These are phyloP conservation scores for Aproaerema taeniolella DNA, from an alignment of 2,888 invertebrate genomes.

Conservation along the genomic window DNA sequence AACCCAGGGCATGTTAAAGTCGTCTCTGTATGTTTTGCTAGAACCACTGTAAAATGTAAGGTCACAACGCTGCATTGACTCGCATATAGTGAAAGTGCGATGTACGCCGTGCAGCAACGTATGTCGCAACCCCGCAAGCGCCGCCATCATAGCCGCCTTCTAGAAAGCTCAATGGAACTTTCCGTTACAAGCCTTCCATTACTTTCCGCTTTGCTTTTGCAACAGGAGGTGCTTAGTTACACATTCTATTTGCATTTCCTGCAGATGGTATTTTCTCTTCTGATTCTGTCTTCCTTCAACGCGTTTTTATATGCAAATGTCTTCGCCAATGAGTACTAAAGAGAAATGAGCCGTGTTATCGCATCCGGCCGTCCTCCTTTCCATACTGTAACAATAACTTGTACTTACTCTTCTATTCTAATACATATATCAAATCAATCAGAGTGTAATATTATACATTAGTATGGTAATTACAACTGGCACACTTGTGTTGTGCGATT, in stretches of 20 bases:
- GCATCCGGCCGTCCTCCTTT: constrained; percentile 2
- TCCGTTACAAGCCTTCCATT: constrained; percentile 33
- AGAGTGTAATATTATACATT: constrained; percentile 21
- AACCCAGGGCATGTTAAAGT: constrained; percentile 7
- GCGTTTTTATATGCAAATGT: too few species aligned
- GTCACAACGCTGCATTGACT: constrained; percentile 29
- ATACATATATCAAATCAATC: too few species aligned
- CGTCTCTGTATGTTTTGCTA: constrained; percentile 18
- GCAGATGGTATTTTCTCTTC: constrained; percentile 10
- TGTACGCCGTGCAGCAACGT: constrained; percentile 24
- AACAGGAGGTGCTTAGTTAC: constrained; percentile 15
- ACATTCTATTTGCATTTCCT: constrained; percentile 16
- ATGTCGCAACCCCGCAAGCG: constrained; percentile 50
- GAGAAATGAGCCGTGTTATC: constrained; percentile 1
- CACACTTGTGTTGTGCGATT: constrained; percentile 31
- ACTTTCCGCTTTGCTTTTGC: constrained; percentile 34
- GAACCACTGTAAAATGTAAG: constrained; percentile 34
- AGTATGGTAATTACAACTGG: constrained; percentile 33
- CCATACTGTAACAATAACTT: not conserved
- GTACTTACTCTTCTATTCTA: too few species aligned
- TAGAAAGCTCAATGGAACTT: constrained; percentile 64
- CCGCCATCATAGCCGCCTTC: constrained; percentile 21
- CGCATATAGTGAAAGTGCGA: constrained; percentile 62
- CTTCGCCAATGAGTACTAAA: too few species aligned
- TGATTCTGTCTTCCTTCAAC: constrained; percentile 1